A percentile compares a stretch with the other conserved stretches of the same genome.
Conservation (phyloP, 2,888 invertebrate species). For the Tipula lateralis region DNA sequence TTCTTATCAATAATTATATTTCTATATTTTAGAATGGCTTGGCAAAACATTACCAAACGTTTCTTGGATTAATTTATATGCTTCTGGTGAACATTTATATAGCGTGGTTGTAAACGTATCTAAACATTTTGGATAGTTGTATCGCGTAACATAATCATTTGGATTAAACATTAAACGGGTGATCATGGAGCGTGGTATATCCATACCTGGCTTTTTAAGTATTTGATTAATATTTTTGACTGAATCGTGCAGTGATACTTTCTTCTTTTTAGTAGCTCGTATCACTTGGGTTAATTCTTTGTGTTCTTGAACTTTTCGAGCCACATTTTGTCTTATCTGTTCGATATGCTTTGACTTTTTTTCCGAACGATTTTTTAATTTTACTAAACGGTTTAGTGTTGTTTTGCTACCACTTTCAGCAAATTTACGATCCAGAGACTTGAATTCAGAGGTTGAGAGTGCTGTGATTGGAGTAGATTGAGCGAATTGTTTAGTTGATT, state of each 20-base stretch:
- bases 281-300: not conserved
- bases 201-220: not conserved
- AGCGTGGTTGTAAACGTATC: not conserved
- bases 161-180: not conserved
- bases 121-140: not conserved
- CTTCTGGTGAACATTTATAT: not conserved
- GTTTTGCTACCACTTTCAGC: not conserved
- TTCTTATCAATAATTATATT: not conserved
- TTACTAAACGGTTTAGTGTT: not conserved
- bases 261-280: not conserved
- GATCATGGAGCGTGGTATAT: not conserved
- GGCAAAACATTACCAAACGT: slow-evolving; percentile 2
- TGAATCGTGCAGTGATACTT: not conserved
- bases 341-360: not conserved
- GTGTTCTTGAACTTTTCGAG: not conserved
- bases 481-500: not conserved
- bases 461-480: not conserved
- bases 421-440: not conserved
- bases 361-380: not conserved
- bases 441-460: not conserved
- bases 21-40: not conserved
- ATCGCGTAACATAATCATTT: not conserved
- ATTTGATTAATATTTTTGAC: not conserved
- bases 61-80: not conserved
- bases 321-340: not conserved